Evolutionary conservation across 2,888 invertebrate genomes (phyloP).

Genomic region (Hesperia comma): DNA sequence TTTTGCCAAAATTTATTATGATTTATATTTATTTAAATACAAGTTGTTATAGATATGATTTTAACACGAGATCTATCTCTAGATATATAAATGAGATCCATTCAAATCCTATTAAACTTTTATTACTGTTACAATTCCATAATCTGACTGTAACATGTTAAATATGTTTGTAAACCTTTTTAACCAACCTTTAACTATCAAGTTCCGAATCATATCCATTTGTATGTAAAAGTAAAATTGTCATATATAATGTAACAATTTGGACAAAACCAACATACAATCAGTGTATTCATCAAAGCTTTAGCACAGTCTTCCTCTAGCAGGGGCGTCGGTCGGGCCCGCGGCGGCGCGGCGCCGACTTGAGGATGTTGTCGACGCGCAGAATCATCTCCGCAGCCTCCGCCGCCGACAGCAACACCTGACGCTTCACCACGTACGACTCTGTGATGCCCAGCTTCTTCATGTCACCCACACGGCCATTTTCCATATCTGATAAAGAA

Average conservation of each 20-base stretch:
- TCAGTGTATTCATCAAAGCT: background rate
- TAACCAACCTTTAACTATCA: too few relatives aligned
- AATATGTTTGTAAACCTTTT: too few relatives aligned
- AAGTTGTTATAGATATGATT: too few relatives aligned
- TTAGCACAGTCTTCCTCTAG: constrained; percentile 68
- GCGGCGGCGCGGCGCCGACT: constrained; percentile 94
- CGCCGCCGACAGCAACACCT: constrained; percentile 96
- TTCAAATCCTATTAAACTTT: too few relatives aligned
- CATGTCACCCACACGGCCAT: constrained; percentile 95
- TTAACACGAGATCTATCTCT: too few relatives aligned
- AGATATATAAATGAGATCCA: too few relatives aligned
- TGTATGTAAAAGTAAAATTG: too few relatives aligned
- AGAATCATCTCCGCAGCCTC: constrained; percentile 99
- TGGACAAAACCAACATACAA: background rate
- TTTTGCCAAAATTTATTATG: too few relatives aligned
- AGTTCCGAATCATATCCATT: too few relatives aligned
- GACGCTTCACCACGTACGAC: constrained; percentile 98
- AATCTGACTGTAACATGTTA: too few relatives aligned
- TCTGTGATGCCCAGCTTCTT: constrained; percentile 96
- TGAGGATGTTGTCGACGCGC: constrained; percentile 98
- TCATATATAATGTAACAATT: background rate
- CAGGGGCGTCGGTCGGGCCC: constrained; percentile 94
- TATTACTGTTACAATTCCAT: too few relatives aligned
- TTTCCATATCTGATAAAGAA: constrained; percentile 90
- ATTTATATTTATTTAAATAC: too few relatives aligned